Evolutionary conservation across 2,797 vertebrate species (phyloP).

Genomic region (Artibeus jamaicensis): DNA sequence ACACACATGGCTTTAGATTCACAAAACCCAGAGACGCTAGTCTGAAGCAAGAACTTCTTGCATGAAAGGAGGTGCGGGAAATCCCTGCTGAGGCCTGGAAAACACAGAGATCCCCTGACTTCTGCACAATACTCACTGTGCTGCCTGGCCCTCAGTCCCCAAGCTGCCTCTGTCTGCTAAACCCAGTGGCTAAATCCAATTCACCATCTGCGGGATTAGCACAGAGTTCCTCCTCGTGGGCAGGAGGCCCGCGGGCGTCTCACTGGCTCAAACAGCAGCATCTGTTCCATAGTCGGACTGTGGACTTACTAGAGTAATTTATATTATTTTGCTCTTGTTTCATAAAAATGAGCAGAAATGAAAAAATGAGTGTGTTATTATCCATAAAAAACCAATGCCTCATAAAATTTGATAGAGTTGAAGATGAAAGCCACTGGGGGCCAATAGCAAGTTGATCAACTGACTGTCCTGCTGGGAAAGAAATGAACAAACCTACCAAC

Average conservation of each 20-base stretch:
- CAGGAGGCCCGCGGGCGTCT: too few relatives aligned
- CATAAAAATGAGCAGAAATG: not conserved
- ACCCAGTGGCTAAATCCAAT: not conserved
- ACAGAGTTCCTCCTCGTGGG: not conserved
- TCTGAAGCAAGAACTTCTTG: not conserved
- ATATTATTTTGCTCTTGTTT: not conserved
- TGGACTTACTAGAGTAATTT: not conserved
- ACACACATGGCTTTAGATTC: not conserved
- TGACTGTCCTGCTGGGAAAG: not conserved
- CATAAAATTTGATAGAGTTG: not conserved
- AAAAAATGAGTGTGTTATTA: not conserved
- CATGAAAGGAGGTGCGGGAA: not conserved
- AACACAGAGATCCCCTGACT: not conserved
- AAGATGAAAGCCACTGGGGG: not conserved
- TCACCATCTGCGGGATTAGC: not conserved
- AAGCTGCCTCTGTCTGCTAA: not conserved
- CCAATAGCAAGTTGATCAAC: not conserved
- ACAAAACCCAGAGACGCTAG: not conserved
- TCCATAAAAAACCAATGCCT: not conserved
- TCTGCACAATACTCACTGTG: rapidly evolving
- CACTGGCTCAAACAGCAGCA: not conserved
- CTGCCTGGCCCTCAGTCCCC: not conserved
- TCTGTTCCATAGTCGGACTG: not conserved
- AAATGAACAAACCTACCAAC: not conserved
- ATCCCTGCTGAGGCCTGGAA: too few relatives aligned